A percentile compares a stretch with the other conserved stretches of the same genome.
Evolutionary conservation across 2,113 vertebrate genomes (phyloP).

Genomic region (Rhinolophus sinicus): DNA sequence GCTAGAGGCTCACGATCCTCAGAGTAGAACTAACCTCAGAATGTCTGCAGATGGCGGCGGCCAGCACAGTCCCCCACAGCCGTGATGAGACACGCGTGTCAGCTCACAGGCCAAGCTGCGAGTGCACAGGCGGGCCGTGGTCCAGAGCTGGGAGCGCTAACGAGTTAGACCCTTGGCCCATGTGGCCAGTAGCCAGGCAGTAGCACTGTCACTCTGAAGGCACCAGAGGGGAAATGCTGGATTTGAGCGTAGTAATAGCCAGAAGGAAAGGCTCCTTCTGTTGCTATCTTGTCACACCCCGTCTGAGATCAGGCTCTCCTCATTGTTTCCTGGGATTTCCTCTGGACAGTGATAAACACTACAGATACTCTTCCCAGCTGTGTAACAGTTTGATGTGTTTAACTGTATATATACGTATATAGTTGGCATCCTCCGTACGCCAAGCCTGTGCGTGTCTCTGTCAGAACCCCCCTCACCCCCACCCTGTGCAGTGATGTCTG

Average conservation of each 20-base stretch:
- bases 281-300: rapidly evolving
- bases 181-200: neutral
- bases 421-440: rapidly evolving
- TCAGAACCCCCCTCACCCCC: too few species aligned
- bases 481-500: rapidly evolving
- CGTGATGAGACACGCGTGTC: rapidly evolving
- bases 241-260: rapidly evolving
- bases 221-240: too few species aligned
- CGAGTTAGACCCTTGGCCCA: neutral
- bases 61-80: rapidly evolving
- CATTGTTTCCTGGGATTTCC: too few species aligned
- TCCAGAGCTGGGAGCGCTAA: too few species aligned
- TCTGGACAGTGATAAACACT: neutral
- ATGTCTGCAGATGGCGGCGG: rapidly evolving
- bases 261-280: neutral
- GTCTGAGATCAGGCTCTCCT: neutral
- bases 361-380: rapidly evolving
- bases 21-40: neutral
- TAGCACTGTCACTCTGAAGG: neutral
- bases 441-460: neutral
- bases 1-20: neutral
- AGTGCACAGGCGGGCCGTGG: rapidly evolving
- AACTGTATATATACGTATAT: rapidly evolving
- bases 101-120: neutral
- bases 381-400: rapidly evolving